Evolutionary conservation across 2,113 vertebrate genomes (phyloP).

Genomic region (Nothobranchius furzeri): DNA sequence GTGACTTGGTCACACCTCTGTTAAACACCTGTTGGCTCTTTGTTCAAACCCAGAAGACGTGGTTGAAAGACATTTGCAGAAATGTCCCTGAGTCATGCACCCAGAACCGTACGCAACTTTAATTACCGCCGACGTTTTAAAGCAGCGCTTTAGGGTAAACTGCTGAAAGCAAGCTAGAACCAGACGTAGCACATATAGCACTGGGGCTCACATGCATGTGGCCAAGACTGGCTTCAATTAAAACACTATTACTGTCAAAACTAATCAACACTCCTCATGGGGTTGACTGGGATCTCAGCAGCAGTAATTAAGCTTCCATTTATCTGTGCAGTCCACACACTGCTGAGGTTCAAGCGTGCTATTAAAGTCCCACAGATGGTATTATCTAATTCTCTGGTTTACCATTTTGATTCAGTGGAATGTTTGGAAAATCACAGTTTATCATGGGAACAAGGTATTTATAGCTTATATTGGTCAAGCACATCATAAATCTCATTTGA

Average conservation of each 20-base stretch:
- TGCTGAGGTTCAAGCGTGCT: conserved; percentile 54
- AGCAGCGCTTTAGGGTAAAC: conserved; percentile 61
- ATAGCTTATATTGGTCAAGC: conserved; percentile 55
- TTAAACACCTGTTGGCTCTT: conserved; percentile 33
- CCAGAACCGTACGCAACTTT: conserved; percentile 39
- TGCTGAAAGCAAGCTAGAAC: conserved; percentile 49
- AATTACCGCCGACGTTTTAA: conserved; percentile 64
- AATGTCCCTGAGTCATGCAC: conserved; percentile 28
- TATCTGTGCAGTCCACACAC: conserved; percentile 58
- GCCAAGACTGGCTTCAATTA: conserved; percentile 72
- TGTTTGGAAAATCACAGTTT: conserved; percentile 73
- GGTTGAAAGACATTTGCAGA: conserved; percentile 30
- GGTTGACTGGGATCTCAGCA: conserved; percentile 40
- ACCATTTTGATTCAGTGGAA: conserved; percentile 72
- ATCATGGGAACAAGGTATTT: conserved; percentile 69
- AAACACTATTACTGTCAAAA: conserved; percentile 75
- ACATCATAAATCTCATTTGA: conserved; percentile 66
- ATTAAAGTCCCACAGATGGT: conserved; percentile 72
- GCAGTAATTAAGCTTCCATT: conserved; percentile 67
- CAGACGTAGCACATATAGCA: conserved; percentile 61
- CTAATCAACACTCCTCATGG: conserved; percentile 65
- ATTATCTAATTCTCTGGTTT: conserved; percentile 73
- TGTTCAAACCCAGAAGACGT: conserved; percentile 42
- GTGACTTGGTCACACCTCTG: too few species aligned
- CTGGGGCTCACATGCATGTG: conserved; percentile 56